Base-by-base conservation (phyloP, 2,113 vertebrate genomes). In the Sinocyclocheilus rhinocerous region DNA sequence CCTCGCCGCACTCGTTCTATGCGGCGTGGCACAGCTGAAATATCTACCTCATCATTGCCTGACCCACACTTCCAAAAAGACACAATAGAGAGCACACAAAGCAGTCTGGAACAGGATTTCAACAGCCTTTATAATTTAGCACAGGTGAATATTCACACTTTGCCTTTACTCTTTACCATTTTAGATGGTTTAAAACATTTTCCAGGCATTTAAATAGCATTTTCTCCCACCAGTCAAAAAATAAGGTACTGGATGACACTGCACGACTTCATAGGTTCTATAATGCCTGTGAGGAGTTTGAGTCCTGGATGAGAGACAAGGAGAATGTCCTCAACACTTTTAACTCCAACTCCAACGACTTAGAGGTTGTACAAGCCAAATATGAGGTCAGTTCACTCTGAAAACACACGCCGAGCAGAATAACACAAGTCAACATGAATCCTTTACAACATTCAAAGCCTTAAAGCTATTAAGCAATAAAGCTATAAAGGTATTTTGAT, bases 281-380 rank as follows among this genome's bases (percentile, higher is more conserved):
- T 80, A 93, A 92, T 88, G 94, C 94, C 84, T 98, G 97, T 0
- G 86, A 93, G 87, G 97, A 96, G 89, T 97, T 97, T 88, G 96
- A 94, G 87, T 96, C 95, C 0, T 97, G 97, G 97, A 95, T 98
- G 93, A 94, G 94, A 61, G 95, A 97, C 86, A 97, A 97, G 90
- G 95, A 95, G 45, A 95, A 93, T 1, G 85, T 96, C 87, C 94
- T 97, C 69, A 91, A 88, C 69, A 93, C 91, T 10, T 93, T 97
- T 88, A 95, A 91, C 81, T 94, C 95, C 55, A 92, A 93, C 15
- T 77, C 93, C 0, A 92, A 95, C 69, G 93, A 95, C 88, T 90
- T 96, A 81, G 96, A 94, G 0, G 92, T 88, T 50, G 86, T 92
- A 29, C 96, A 96, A 89, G 94, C 95, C 89, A 96, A 96, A 89